Conservation (phyloP, 2,888 invertebrate species). For the Monochamus alternatus region DNA sequence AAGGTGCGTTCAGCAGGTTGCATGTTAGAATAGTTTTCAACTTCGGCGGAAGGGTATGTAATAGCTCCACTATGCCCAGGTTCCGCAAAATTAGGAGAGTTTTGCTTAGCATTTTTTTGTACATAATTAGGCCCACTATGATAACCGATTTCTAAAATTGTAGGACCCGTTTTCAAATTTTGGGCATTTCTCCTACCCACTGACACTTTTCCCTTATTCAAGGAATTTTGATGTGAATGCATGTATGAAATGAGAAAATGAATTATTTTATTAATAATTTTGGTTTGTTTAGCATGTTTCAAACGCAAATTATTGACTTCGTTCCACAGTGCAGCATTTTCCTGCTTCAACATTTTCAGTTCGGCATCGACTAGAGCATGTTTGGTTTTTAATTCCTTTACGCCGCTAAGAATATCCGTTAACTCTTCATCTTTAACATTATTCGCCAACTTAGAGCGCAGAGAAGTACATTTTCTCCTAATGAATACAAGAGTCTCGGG, state of each 20-base stretch:
- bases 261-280: constrained; percentile 61
- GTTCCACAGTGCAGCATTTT: constrained; percentile 59
- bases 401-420: constrained; percentile 47
- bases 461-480: constrained; percentile 80
- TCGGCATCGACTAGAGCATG: constrained; percentile 54
- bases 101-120: constrained; percentile 36
- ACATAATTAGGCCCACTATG: neutral
- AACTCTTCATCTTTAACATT: constrained; percentile 44
- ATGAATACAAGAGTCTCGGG: constrained; percentile 83
- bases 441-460: constrained; percentile 35
- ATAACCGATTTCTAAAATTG: constrained; percentile 54
- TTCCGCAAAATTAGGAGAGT: constrained; percentile 50
- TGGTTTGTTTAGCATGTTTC: constrained; percentile 58
- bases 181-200: constrained; percentile 48
- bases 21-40: neutral
- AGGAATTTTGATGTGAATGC: constrained; percentile 54
- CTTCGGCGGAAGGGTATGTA: neutral
- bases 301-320: constrained; percentile 57
- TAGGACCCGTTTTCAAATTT: constrained; percentile 52
- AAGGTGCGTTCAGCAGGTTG: constrained; percentile 3
- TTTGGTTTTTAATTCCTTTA: constrained; percentile 55
- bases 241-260: constrained; percentile 60
- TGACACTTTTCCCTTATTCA: constrained; percentile 49
- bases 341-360: constrained; percentile 54
- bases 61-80: constrained; percentile 41